phyloP scores from a whole-genome alignment of 2,888 invertebrate genomes.

The Thelaira solivaga region DNA sequence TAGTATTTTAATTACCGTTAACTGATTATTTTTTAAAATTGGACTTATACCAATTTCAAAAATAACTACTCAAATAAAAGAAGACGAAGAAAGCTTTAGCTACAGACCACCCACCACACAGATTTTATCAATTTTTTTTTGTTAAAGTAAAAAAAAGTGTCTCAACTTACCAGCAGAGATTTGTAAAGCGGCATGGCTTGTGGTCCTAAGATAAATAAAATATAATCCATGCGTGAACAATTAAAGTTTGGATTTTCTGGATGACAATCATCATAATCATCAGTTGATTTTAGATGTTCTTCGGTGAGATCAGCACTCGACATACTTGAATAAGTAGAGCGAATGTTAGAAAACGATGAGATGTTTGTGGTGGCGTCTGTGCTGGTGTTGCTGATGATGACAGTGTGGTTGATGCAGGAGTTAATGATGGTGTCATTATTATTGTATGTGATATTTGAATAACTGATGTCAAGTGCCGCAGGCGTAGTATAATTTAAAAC shows the following conservation, averaged over 20 bases:
- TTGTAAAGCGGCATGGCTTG: conserved; percentile 80
- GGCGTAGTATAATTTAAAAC: conserved; percentile 18
- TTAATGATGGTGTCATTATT: not conserved
- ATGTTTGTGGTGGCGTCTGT: not conserved
- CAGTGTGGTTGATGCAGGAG: not conserved
- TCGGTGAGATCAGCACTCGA: conserved; percentile 25
- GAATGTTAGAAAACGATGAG: no score
- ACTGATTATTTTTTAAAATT: no score
- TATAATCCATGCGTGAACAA: conserved; percentile 81
- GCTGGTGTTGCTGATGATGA: not conserved
- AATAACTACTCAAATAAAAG: no score
- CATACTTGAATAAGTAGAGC: not conserved
- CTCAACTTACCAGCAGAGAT: conserved; percentile 77
- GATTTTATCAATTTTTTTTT: not conserved
- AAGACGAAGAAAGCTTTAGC: no score
- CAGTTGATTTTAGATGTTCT: conserved; percentile 24
- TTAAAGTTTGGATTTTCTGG: conserved; percentile 78
- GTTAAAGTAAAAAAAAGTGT: not conserved
- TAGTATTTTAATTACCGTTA: no score
- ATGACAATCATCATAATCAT: conserved; percentile 72
- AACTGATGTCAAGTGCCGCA: not conserved
- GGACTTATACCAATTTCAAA: no score
- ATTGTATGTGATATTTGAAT: conserved; percentile 4
- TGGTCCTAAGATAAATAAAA: conserved; percentile 81
- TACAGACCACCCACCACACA: no score